Base-by-base conservation (phyloP, 2,888 invertebrate species). In the Idaea aversata region DNA sequence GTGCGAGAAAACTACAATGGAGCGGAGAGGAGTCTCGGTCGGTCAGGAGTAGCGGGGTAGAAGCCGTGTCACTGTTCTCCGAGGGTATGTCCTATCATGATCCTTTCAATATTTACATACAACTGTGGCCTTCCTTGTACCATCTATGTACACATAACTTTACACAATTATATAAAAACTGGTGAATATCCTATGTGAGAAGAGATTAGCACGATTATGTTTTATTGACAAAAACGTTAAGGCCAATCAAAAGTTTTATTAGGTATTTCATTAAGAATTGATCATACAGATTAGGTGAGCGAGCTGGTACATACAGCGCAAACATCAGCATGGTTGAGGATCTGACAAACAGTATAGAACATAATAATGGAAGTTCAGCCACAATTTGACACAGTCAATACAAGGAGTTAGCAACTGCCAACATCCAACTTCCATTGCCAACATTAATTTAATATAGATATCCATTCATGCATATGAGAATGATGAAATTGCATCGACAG, bases 1-100 rank as follows among this genome's bases (percentile, higher is more conserved):
- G 62, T 63, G 65, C 61, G 35, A 66, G 5, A 57, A 60, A 13
- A 61, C 59, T 35, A 38, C 47, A 35, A 63, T 16, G 68, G 69
- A 66, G 58, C 7, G 16, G 58, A 67, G 15, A 34, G 64, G 65
- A 59, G 61, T 57, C 62, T 60, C 59, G 61, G 60, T 60, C 36
- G 16, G 15, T 61, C 15, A 58, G 59, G 63, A 63, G 60, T 61
- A 62, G 63, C 35, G 25, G 47, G 25, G 66, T 57, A 34, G 38
- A 66, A 66, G 65, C 64, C 57, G 15, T 34, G 61, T 61, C 35
- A 63, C 65, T 47, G 47, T 47, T 47, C 47, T 47, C 10, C 7
- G 7, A 6, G 13, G 13, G 10, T 13, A 47, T 13, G 59, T 59
- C 34, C 61, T 65, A 15, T 58, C 62, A 57, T n/a, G n/a, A n/a